Evolutionary conservation across 1,140 invertebrate species (phyloP).

Genomic region (Temnothorax nylanderi): DNA sequence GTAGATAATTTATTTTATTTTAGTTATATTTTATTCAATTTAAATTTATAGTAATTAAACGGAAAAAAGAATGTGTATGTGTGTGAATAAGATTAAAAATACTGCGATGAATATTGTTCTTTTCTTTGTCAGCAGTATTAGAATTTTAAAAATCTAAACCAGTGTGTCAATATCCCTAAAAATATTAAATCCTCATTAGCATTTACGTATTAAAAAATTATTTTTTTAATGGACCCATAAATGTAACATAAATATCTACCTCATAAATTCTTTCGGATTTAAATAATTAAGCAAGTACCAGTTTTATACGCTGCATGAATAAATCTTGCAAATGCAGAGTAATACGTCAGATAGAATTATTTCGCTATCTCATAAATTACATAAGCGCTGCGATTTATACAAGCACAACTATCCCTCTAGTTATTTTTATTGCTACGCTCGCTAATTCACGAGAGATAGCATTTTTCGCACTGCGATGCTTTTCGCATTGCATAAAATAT

Average conservation of each 20-base stretch:
- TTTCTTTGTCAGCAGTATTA: too few species aligned
- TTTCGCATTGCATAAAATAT: slow-evolving; percentile 36
- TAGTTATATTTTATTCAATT: too few species aligned
- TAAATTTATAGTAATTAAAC: too few species aligned
- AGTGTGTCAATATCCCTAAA: not conserved
- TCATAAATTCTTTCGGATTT: not conserved
- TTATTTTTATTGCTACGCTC: slow-evolving; percentile 26
- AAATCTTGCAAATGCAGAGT: not conserved
- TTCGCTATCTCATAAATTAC: slow-evolving; percentile 23
- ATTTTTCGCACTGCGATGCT: slow-evolving; percentile 21
- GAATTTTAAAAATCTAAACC: too few species aligned
- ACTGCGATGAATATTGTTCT: too few species aligned
- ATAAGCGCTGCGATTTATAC: slow-evolving; percentile 4
- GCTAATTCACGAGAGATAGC: slow-evolving; percentile 33
- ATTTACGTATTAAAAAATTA: not conserved
- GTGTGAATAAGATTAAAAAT: too few species aligned
- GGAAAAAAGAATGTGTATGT: too few species aligned
- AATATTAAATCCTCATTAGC: not conserved
- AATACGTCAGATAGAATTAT: slow-evolving; percentile 20
- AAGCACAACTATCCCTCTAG: not conserved
- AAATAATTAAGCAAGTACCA: slow-evolving; percentile 19
- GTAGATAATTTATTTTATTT: too few species aligned
- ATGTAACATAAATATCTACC: not conserved
- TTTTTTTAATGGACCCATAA: not conserved
- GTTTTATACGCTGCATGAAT: not conserved